Evolutionary conservation across 2,797 vertebrate species (phyloP).

Genomic region (Coreius guichenoti): DNA sequence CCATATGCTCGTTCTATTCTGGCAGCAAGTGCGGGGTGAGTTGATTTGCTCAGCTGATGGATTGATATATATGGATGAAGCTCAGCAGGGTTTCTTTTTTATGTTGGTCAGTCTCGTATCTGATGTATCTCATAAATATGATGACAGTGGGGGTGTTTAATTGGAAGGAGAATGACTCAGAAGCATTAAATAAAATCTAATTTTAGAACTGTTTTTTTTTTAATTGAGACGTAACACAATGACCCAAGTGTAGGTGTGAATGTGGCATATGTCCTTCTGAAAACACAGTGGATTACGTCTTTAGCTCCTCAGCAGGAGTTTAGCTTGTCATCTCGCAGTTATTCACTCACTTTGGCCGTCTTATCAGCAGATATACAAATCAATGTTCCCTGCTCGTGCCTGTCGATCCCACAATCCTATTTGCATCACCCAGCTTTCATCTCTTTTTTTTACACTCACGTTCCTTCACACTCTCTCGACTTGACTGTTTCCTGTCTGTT

Average conservation of each 20-base stretch:
- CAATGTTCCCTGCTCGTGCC: conserved; percentile 15
- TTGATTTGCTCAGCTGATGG: conserved; percentile 54
- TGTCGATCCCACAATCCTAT: conserved; percentile 26
- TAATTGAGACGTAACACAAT: background rate
- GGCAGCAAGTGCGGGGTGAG: conserved; percentile 46
- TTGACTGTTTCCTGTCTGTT: background rate
- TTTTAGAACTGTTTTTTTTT: background rate
- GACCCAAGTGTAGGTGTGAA: conserved; percentile 18
- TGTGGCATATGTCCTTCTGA: conserved; percentile 4
- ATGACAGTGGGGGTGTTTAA: conserved; percentile 22
- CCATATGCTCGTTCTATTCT: conserved; percentile 51
- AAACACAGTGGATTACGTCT: conserved; percentile 26
- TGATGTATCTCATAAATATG: conserved; percentile 33
- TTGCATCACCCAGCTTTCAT: conserved; percentile 43
- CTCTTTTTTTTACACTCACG: conserved; percentile 24
- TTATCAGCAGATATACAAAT: conserved; percentile 45
- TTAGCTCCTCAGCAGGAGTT: conserved; percentile 14
- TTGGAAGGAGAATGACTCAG: conserved; percentile 23
- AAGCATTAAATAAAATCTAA: conserved; percentile 8
- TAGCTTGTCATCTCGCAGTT: conserved; percentile 32
- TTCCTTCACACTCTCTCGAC: conserved; percentile 23
- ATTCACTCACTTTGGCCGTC: conserved; percentile 18
- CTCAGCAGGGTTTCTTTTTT: conserved; percentile 29
- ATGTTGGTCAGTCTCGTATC: conserved; percentile 21
- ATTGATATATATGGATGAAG: conserved; percentile 54